Evolutionary conservation across 2,888 invertebrate species (phyloP), one percentile per base, ranked within the genome.

Genomic region (Cheilosia soror): DNA sequence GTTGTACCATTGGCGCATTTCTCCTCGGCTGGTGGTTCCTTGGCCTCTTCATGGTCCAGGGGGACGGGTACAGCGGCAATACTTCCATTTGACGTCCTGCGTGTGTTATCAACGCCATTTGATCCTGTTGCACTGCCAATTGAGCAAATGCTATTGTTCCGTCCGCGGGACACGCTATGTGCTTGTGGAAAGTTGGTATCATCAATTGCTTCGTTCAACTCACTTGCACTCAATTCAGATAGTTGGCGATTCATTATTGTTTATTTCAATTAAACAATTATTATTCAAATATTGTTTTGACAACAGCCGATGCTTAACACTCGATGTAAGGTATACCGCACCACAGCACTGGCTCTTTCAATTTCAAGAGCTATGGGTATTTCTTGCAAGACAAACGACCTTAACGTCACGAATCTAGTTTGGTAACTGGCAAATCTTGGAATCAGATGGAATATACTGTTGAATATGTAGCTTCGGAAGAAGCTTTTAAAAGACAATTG

Each of bases 131-230:
- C 88, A 87, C 91, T 91, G 88, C 91, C 89, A 88, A 91, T 90
- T 88, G 92, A 92, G 85, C 92, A 91, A 57, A 92, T 88, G 86
- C 92, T 92, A 66, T 92, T 92, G 87, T 92, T 92, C 76, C 92
- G 90, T 0, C 92, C 91, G 76, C 92, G 91, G 72, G 92, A 92
- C 62, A 92, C 89, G 83, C 90, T 89, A 68, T 92, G 92, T 49
- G 92, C 90, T 88, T 92, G 92, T 15, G 92, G 92, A 87, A 92
- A 92, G 86, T 92, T 92, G 7, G 92, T 92, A 87, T 92, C 92
- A 72, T 92, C 92, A 72, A 92, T 92, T 82, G 92, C 92, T 77
- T 91, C 91, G 87, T 92, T 92, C 42, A 92, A 88, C 85, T 92
- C 92, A 88, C 92, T 92, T 87, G 92, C 92, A 87, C 91, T 91